Percentiles rank a stretch among this genome's conserved stretches.
These are phyloP conservation scores for Phortica magna DNA, from an alignment of 2,888 invertebrate species.

Conservation along the genomic window DNA sequence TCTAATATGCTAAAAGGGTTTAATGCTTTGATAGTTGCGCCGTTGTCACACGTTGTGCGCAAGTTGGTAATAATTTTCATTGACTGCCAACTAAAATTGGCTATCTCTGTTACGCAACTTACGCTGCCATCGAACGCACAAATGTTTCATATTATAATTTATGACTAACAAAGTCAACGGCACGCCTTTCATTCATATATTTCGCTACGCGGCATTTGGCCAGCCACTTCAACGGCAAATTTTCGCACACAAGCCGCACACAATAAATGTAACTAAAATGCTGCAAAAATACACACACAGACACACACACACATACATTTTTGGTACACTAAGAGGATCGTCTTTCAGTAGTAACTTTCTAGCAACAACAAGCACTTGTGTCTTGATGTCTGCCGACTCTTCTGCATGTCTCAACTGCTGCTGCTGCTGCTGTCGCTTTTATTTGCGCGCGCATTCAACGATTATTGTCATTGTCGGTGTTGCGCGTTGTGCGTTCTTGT, in stretches of 20 bases:
- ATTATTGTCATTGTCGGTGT: constrained; percentile 19
- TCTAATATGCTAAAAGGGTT: too few species aligned
- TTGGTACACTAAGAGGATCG: background rate
- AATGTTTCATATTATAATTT: constrained; percentile 74
- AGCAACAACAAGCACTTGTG: background rate
- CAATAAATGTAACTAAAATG: background rate
- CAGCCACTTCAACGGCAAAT: background rate
- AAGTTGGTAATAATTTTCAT: too few species aligned
- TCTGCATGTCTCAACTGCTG: background rate
- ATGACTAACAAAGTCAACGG: constrained; percentile 63
- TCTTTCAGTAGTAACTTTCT: background rate
- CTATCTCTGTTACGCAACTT: background rate
- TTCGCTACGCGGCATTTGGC: background rate
- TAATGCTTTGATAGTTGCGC: too few species aligned
- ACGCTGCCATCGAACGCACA: background rate
- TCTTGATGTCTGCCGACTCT: background rate
- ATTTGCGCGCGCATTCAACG: background rate
- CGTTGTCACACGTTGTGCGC: too few species aligned
- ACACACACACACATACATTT: background rate
- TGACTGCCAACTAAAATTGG: too few species aligned
- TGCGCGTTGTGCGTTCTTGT: constrained; percentile 42
- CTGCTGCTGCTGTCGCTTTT: background rate
- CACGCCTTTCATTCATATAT: constrained; percentile 53
- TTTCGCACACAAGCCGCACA: too few species aligned
- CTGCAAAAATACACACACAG: background rate